Conservation (phyloP, 2,113 vertebrate genomes). For the Psittacula cyanocephala region DNA sequence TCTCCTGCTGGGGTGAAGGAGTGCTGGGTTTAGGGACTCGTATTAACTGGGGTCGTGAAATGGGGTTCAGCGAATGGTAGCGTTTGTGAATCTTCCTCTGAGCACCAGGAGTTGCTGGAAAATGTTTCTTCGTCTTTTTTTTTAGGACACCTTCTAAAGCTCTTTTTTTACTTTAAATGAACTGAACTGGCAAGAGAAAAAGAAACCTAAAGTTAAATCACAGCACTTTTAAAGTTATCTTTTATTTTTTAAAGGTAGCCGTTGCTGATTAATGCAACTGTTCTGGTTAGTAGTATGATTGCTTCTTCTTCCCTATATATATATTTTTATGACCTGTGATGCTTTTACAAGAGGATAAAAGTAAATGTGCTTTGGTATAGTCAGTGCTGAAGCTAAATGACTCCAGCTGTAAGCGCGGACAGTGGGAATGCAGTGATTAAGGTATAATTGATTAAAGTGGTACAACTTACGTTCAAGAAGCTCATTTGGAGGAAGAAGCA, state of each 20-base stretch:
- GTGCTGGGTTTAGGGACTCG: background rate
- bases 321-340: background rate
- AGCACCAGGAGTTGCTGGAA: background rate
- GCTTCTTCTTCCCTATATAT: background rate
- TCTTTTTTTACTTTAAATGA: background rate
- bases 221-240: background rate
- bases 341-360: background rate
- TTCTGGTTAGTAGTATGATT: background rate
- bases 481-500: background rate
- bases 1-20: background rate
- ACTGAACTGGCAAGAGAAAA: background rate
- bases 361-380: background rate
- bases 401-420: background rate
- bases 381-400: background rate
- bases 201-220: background rate
- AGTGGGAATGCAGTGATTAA: background rate
- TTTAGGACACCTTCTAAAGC: background rate
- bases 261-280: background rate
- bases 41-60: background rate
- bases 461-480: background rate
- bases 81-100: rapidly evolving
- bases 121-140: background rate
- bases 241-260: background rate
- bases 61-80: background rate
- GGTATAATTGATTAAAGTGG: background rate